Conservation (phyloP, 2,797 vertebrate genomes). For the Micromesistius poutassou region DNA sequence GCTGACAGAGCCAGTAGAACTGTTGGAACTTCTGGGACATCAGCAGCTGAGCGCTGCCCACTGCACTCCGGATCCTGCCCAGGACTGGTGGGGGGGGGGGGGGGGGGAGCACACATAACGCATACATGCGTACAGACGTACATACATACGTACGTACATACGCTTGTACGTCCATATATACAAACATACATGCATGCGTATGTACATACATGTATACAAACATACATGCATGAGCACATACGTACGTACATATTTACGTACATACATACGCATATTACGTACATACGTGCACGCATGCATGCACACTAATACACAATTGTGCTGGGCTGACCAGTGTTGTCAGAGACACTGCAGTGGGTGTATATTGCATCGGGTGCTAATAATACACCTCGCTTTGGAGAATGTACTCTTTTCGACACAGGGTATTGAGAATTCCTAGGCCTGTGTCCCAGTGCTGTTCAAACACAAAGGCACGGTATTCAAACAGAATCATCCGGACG, state of each 20-base stretch:
- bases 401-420: no score
- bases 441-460: background rate
- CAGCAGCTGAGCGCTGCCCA: slow-evolving; percentile 92
- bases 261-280: slow-evolving; percentile 1
- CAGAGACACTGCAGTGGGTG: background rate
- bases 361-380: background rate
- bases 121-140: slow-evolving; percentile 13
- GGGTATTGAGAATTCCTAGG: background rate
- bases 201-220: slow-evolving; percentile 22
- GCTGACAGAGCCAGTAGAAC: slow-evolving; percentile 99
- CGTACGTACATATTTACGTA: slow-evolving; percentile 1
- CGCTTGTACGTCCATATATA: background rate
- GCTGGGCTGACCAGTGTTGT: background rate
- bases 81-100: slow-evolving; percentile 71
- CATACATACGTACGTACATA: slow-evolving; percentile 12
- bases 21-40: slow-evolving; percentile 99
- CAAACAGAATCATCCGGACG: background rate
- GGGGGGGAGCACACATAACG: background rate
- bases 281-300: slow-evolving; percentile 7
- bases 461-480: background rate
- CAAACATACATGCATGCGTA: background rate
- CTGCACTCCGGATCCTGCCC: slow-evolving; percentile 92
- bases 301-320: slow-evolving; percentile 1
- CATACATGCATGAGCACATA: slow-evolving; percentile 12
- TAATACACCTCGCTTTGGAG: background rate